phyloP scores from a whole-genome alignment of 2,797 vertebrate species.

The Galagoides demidoff region DNA sequence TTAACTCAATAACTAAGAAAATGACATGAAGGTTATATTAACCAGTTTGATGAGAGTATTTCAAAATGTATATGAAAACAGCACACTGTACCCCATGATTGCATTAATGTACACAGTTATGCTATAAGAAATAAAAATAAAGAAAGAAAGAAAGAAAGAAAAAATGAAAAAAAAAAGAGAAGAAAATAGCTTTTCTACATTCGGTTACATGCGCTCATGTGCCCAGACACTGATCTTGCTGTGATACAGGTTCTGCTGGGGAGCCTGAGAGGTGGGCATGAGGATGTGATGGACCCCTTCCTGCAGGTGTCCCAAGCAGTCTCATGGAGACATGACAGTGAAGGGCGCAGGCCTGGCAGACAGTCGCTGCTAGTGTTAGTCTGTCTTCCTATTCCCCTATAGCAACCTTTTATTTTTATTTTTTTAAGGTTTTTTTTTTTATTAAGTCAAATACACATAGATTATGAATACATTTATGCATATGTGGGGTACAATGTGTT shows the following conservation, averaged over 20 bases:
- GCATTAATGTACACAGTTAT: too few relatives aligned
- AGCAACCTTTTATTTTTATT: background rate
- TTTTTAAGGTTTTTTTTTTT: too few relatives aligned
- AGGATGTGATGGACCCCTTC: fast-evolving
- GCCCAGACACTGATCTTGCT: background rate
- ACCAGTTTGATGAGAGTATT: too few relatives aligned
- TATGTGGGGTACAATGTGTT: too few relatives aligned
- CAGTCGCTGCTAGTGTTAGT: background rate
- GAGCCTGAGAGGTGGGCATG: background rate
- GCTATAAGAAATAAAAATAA: too few relatives aligned
- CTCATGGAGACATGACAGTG: background rate
- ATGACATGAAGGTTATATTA: too few relatives aligned
- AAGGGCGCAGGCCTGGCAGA: fast-evolving
- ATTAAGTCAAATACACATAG: too few relatives aligned
- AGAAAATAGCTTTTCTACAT: background rate
- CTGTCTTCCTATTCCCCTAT: background rate
- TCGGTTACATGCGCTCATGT: background rate
- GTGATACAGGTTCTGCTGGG: background rate
- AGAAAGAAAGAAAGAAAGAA: too few relatives aligned
- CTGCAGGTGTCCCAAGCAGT: background rate
- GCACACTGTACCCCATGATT: too few relatives aligned
- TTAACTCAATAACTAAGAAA: background rate
- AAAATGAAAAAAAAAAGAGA: too few relatives aligned
- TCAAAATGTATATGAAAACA: too few relatives aligned
- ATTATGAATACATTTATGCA: too few relatives aligned